Conservation (phyloP, 2,888 invertebrate genomes). For the Dicranocentrus wangi region DNA sequence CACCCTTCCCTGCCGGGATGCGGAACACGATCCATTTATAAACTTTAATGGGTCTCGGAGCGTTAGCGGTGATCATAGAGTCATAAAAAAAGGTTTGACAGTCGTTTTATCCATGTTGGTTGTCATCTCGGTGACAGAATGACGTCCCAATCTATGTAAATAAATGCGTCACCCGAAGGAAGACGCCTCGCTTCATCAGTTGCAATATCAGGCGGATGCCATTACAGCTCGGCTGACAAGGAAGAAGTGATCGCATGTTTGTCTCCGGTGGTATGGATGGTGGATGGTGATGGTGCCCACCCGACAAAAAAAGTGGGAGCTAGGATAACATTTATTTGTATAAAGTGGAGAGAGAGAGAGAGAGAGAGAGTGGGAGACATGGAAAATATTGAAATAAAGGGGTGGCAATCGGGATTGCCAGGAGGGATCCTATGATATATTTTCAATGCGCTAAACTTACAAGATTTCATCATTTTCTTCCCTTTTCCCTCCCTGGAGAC, state of each 20-base stretch:
- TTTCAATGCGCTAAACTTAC: background rate
- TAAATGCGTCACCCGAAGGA: constrained; percentile 57
- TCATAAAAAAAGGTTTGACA: constrained; percentile 67
- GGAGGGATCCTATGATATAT: no score
- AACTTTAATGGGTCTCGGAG: constrained; percentile 10
- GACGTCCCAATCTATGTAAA: constrained; percentile 70
- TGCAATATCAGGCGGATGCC: constrained; percentile 54
- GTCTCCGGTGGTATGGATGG: constrained; percentile 7
- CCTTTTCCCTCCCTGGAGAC: no score
- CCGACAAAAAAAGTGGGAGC: no score
- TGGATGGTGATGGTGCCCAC: no score
- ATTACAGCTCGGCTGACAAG: background rate
- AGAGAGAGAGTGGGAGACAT: background rate
- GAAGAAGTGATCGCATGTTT: background rate
- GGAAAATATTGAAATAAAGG: background rate
- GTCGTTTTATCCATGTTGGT: constrained; percentile 68
- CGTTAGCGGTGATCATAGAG: constrained; percentile 63
- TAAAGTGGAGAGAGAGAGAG: background rate
- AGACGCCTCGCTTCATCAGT: constrained; percentile 56
- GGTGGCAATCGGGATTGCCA: no score
- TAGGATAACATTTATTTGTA: no score
- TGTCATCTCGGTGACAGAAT: constrained; percentile 71
- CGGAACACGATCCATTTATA: background rate
- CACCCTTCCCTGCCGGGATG: no score
- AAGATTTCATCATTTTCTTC: background rate